These are phyloP conservation scores for Clarias gariepinus DNA, from an alignment of 2,113 vertebrate genomes.

Conservation along the genomic window DNA sequence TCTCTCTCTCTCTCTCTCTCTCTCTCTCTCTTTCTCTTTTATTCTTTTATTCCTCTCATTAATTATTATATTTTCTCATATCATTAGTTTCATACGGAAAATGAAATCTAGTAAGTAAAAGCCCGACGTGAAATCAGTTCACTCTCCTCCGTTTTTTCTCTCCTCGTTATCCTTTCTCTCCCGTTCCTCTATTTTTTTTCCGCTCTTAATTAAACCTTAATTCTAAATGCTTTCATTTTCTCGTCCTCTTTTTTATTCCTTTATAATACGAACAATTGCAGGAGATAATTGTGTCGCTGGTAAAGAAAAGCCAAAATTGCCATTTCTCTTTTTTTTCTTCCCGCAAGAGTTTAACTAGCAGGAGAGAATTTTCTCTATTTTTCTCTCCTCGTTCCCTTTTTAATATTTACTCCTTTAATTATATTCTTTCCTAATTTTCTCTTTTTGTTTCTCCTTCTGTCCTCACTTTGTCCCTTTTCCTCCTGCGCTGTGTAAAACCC, in stretches of 20 bases:
- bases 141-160: neutral
- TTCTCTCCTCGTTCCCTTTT: neutral
- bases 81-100: neutral
- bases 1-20: neutral
- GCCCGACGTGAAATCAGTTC: neutral
- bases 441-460: neutral
- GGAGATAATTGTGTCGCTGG: neutral
- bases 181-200: neutral
- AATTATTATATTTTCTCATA: neutral
- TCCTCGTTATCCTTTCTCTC: neutral
- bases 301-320: neutral
- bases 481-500: neutral
- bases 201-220: neutral
- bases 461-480: neutral
- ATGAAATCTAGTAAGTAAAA: neutral
- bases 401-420: neutral
- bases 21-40: neutral
- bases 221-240: neutral
- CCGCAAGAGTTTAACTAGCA: neutral
- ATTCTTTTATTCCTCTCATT: slow-evolving; percentile 11
- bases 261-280: neutral
- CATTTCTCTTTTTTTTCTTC: neutral
- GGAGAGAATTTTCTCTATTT: neutral
- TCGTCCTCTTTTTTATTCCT: neutral
- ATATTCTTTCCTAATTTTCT: neutral